phyloP scores from a whole-genome alignment of 2,797 vertebrate genomes.

The Neosalanx taihuensis region DNA sequence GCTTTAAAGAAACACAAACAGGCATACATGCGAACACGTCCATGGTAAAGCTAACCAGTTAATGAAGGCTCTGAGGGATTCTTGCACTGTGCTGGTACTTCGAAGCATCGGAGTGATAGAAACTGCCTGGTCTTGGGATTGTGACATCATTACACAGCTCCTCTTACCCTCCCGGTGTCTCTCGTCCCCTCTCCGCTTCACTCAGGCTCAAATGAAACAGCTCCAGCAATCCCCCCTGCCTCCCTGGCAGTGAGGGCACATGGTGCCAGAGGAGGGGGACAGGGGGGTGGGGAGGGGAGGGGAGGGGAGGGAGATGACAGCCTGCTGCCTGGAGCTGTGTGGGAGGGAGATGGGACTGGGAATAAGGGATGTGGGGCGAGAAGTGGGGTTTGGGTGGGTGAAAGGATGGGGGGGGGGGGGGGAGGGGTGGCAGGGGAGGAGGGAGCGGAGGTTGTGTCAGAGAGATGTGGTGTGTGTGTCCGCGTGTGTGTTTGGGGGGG shows the following conservation, averaged over 20 bases:
- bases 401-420: no score
- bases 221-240: constrained; percentile 22
- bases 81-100: background rate
- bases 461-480: constrained; percentile 3
- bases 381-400: background rate
- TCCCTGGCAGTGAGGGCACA: constrained; percentile 33
- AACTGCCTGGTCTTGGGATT: constrained; percentile 40
- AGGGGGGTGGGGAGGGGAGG: background rate
- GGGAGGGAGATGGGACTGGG: constrained; percentile 38
- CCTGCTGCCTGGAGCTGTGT: constrained; percentile 30
- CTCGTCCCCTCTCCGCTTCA: constrained; percentile 38
- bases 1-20: constrained; percentile 20
- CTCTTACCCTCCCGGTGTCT: constrained; percentile 48
- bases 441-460: no score
- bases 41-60: background rate
- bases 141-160: constrained; percentile 43
- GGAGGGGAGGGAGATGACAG: constrained; percentile 38
- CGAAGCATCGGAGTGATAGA: constrained; percentile 19
- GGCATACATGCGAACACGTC: background rate
- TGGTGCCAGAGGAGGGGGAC: constrained; percentile 8
- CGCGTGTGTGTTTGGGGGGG: background rate
- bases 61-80: background rate
- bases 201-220: constrained; percentile 55
- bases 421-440: no score
- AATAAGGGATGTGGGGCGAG: constrained; percentile 37